Evolutionary conservation across 2,888 invertebrate genomes (phyloP).

Genomic region (Buathra laborator): DNA sequence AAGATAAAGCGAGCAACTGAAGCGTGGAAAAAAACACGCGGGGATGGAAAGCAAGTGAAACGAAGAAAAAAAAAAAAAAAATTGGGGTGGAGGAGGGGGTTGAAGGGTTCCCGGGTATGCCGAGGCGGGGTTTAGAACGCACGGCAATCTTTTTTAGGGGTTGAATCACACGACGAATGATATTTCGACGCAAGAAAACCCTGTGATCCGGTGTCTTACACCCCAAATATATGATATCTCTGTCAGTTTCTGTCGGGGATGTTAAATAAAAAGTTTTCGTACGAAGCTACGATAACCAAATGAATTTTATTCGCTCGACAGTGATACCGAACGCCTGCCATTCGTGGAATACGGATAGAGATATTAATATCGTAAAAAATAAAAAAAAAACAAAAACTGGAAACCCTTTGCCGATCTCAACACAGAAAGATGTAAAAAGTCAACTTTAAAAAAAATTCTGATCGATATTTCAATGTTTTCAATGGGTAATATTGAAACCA

Average conservation of each 20-base stretch:
- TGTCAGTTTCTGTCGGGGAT: slow-evolving; percentile 1
- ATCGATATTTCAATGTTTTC: too few relatives aligned
- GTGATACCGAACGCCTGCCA: too few relatives aligned
- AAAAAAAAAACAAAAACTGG: too few relatives aligned
- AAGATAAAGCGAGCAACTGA: not conserved
- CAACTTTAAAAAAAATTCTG: too few relatives aligned
- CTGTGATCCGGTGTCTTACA: not conserved
- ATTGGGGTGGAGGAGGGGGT: not conserved
- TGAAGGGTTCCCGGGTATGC: not conserved
- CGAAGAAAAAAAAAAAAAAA: slow-evolving; percentile 6
- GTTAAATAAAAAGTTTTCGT: too few relatives aligned
- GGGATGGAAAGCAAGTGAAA: not conserved
- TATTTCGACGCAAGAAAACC: slow-evolving; percentile 21
- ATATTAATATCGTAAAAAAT: too few relatives aligned
- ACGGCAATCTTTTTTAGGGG: slow-evolving; percentile 30
- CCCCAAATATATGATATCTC: slow-evolving; percentile 6
- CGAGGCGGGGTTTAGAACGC: not conserved
- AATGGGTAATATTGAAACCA: too few relatives aligned
- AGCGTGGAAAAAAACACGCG: not conserved
- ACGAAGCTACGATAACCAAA: too few relatives aligned
- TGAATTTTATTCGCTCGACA: too few relatives aligned
- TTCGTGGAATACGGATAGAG: too few relatives aligned
- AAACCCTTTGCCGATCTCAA: too few relatives aligned
- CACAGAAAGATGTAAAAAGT: too few relatives aligned
- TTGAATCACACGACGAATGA: slow-evolving; percentile 9